phyloP scores from a whole-genome alignment of 1,140 invertebrate genomes.

The Dreissena polymorpha region DNA sequence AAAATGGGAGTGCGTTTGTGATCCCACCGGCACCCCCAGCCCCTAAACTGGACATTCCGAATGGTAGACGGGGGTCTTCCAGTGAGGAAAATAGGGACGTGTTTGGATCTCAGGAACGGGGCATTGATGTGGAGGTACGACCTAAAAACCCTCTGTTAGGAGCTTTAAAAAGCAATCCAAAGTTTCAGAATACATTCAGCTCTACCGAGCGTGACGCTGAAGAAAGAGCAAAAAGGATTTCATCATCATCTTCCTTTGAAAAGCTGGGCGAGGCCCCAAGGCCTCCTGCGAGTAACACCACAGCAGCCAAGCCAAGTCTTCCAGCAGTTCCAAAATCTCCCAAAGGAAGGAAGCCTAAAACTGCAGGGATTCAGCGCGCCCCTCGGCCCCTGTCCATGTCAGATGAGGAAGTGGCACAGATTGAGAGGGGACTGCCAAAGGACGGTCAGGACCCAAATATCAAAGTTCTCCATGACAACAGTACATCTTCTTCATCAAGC shows the following conservation, averaged over 20 bases:
- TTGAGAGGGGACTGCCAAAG: slow-evolving; percentile 18
- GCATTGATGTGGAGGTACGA: background rate
- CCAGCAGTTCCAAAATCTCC: slow-evolving; percentile 55
- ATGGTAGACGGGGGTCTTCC: background rate
- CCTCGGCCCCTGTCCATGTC: slow-evolving; percentile 57
- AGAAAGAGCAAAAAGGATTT: slow-evolving; percentile 60
- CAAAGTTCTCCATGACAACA: slow-evolving; percentile 13
- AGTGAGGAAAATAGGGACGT: background rate
- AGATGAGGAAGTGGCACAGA: slow-evolving; percentile 56
- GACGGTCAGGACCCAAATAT: slow-evolving; percentile 38
- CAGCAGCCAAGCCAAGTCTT: slow-evolving; percentile 45
- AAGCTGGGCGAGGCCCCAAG: slow-evolving; percentile 38
- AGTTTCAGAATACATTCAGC: slow-evolving; percentile 61
- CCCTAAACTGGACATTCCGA: slow-evolving; percentile 2
- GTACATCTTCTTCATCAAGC: slow-evolving; percentile 44
- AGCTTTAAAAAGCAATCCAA: slow-evolving; percentile 58
- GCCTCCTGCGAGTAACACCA: slow-evolving; percentile 22
- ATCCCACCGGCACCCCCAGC: slow-evolving; percentile 14
- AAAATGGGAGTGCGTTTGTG: background rate
- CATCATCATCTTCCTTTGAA: slow-evolving; percentile 44
- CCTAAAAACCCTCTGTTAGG: slow-evolving; percentile 57
- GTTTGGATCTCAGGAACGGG: slow-evolving; percentile 6
- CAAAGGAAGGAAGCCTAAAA: slow-evolving; percentile 30
- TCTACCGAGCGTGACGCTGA: slow-evolving; percentile 60
- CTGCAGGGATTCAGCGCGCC: slow-evolving; percentile 57